Conservation (phyloP, 2,888 invertebrate species). For the Aporophyla lueneburgensis region DNA sequence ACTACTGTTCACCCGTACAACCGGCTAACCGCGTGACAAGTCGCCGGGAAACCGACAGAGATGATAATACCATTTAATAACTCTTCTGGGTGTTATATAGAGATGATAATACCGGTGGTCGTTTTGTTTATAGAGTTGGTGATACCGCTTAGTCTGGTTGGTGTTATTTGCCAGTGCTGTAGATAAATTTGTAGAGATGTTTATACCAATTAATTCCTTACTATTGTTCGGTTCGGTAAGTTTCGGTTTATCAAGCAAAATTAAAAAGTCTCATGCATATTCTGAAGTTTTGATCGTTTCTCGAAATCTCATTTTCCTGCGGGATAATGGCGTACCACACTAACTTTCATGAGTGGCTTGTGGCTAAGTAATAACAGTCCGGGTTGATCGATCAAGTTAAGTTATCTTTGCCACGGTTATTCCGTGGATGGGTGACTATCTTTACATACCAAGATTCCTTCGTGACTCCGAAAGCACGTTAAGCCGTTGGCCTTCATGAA, state of each 20-base stretch:
- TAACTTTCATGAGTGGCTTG: too few species aligned
- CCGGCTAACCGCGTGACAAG: conserved; percentile 75
- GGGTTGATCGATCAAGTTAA: too few species aligned
- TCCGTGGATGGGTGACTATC: too few species aligned
- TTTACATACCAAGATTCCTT: too few species aligned
- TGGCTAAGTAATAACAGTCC: too few species aligned
- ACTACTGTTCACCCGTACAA: conserved; percentile 85
- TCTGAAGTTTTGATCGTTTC: background rate
- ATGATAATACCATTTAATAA: conserved; percentile 64
- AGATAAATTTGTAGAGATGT: too few species aligned
- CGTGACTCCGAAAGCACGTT: too few species aligned
- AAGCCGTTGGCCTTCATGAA: too few species aligned
- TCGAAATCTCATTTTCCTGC: background rate
- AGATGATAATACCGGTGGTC: conserved; percentile 63
- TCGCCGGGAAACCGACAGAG: conserved; percentile 57
- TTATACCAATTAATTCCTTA: background rate
- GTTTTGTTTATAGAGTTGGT: background rate
- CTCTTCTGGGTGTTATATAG: conserved; percentile 47
- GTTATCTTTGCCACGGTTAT: too few species aligned
- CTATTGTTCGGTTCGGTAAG: too few species aligned
- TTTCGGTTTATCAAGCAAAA: background rate
- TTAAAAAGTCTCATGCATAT: too few species aligned
- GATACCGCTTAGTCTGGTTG: background rate
- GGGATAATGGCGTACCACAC: too few species aligned
- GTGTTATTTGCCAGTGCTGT: background rate